Conservation (phyloP, 2,113 vertebrate genomes). For the Bufo bufo region DNA sequence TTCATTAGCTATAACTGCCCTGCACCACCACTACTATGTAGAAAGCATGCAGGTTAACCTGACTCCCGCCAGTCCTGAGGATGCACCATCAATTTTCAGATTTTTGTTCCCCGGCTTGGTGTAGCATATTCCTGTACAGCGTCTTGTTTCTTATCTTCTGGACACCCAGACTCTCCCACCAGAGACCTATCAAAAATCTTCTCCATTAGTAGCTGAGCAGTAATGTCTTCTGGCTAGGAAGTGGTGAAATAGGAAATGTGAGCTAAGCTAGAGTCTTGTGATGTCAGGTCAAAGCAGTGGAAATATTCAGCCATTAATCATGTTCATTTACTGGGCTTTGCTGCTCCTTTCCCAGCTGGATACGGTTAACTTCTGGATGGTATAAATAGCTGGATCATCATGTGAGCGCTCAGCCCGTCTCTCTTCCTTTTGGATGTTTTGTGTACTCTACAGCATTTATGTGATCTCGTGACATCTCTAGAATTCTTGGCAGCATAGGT, state of each 20-base stretch:
- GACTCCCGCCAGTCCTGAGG: no score
- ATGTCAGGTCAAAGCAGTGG: conserved; percentile 48
- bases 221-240: background rate
- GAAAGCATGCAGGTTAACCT: no score
- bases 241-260: conserved; percentile 34
- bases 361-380: conserved; percentile 36
- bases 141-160: background rate
- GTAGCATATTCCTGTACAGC: background rate
- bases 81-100: no score
- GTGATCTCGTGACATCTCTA: conserved; percentile 25
- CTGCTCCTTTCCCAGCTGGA: conserved; percentile 44
- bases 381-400: conserved; percentile 40
- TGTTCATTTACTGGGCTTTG: conserved; percentile 29
- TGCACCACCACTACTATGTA: no score
- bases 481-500: background rate
- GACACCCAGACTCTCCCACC: background rate
- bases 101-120: background rate
- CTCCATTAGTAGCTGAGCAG: background rate
- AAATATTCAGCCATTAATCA: conserved; percentile 45
- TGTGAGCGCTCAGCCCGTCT: conserved; percentile 26
- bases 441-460: background rate
- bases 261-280: conserved; percentile 43
- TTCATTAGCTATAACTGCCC: no score
- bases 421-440: conserved; percentile 34
- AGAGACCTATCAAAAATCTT: background rate